Evolutionary conservation across 2,888 invertebrate genomes (phyloP).

Genomic region (Drosophila imparisetae): DNA sequence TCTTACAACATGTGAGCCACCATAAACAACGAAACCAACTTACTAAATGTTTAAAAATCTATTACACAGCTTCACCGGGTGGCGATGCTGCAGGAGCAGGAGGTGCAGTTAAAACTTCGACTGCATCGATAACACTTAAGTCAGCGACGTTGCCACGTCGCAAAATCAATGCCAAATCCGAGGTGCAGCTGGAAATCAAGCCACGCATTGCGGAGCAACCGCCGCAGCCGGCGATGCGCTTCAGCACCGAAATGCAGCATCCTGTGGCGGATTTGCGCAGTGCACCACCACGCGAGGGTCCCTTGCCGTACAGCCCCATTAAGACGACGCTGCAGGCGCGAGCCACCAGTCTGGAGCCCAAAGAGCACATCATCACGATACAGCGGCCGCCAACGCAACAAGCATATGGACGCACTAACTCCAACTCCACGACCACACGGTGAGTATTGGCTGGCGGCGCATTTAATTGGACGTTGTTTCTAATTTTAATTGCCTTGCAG

Average conservation of each 20-base stretch:
- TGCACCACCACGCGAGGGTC: slow-evolving; percentile 84
- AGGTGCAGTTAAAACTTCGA: slow-evolving; percentile 86
- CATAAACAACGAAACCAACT: not conserved
- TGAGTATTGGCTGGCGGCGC: slow-evolving; percentile 37
- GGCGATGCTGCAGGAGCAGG: slow-evolving; percentile 62
- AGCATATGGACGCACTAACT: slow-evolving; percentile 82
- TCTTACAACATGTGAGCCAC: slow-evolving; percentile 4
- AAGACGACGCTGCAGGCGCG: slow-evolving; percentile 84
- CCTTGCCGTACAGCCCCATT: slow-evolving; percentile 83
- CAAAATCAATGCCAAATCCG: slow-evolving; percentile 88
- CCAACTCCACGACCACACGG: slow-evolving; percentile 82
- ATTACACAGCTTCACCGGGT: slow-evolving; percentile 72
- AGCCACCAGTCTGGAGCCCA: slow-evolving; percentile 87
- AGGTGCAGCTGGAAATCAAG: slow-evolving; percentile 87
- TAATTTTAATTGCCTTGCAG: slow-evolving; percentile 47
- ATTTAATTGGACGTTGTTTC: not conserved
- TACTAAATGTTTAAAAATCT: slow-evolving; percentile 12
- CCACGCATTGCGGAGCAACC: slow-evolving; percentile 82
- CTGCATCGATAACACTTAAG: slow-evolving; percentile 88
- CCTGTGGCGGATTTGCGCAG: slow-evolving; percentile 85
- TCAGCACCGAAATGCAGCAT: slow-evolving; percentile 88
- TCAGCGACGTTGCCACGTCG: slow-evolving; percentile 89
- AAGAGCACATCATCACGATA: slow-evolving; percentile 90
- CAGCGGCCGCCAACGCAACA: slow-evolving; percentile 84
- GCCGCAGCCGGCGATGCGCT: slow-evolving; percentile 84